These are phyloP conservation scores for Harpalus rufipes DNA, from an alignment of 2,888 invertebrate genomes.

Conservation along the genomic window DNA sequence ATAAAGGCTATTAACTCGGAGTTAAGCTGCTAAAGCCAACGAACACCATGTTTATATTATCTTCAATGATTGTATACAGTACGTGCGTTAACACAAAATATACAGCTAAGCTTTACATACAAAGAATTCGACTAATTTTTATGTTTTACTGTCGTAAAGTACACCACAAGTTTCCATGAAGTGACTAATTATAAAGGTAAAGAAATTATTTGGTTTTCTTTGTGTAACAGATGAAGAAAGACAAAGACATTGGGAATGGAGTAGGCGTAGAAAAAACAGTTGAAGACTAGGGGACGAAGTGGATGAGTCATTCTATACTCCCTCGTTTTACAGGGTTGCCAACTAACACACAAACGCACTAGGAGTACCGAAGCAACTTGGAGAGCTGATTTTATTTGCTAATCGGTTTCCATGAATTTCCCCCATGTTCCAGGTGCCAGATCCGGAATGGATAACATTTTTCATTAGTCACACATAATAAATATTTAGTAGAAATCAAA, in stretches of 20 bases:
- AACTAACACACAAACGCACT: neutral
- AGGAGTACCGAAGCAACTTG: neutral
- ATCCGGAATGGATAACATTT: too few species aligned
- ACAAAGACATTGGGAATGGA: neutral
- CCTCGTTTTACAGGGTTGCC: neutral
- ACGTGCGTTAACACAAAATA: neutral
- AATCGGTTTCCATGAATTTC: neutral
- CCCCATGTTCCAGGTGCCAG: neutral
- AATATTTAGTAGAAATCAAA: too few species aligned
- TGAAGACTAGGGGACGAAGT: neutral
- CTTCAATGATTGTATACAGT: neutral
- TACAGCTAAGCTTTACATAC: neutral
- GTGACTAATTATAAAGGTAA: neutral
- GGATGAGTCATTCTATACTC: neutral
- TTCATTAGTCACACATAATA: too few species aligned
- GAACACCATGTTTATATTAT: neutral
- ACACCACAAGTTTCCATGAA: neutral
- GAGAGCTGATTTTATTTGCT: constrained; percentile 5
- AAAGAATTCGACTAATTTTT: neutral
- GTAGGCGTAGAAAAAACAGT: neutral
- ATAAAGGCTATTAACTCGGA: neutral
- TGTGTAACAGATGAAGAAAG: neutral
- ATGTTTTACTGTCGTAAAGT: neutral
- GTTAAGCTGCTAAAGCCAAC: neutral
- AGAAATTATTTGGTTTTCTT: neutral